Conservation (phyloP, 2,888 invertebrate species). For the Nysson spinosus region DNA sequence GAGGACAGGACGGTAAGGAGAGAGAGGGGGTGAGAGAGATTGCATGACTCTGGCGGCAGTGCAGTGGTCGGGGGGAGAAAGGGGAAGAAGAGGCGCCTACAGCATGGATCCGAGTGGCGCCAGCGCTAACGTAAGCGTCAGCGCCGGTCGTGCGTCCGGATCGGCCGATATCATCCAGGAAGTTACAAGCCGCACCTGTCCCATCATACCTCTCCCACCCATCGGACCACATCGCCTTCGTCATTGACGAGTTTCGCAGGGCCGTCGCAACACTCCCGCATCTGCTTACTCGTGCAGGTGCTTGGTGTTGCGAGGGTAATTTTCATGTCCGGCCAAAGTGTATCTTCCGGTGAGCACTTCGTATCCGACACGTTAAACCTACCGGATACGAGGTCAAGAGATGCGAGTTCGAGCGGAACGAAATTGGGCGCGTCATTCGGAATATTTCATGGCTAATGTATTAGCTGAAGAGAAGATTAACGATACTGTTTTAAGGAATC, state of each 20-base stretch:
- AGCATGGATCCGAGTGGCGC: constrained; percentile 62
- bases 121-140: constrained; percentile 61
- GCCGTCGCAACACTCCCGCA: constrained; percentile 40
- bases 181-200: constrained; percentile 69
- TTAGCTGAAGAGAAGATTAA: too few relatives aligned
- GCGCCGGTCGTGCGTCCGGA: constrained; percentile 59
- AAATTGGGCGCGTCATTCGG: too few relatives aligned
- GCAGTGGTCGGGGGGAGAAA: constrained; percentile 28
- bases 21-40: not conserved
- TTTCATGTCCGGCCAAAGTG: constrained; percentile 22
- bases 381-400: constrained; percentile 16
- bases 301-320: constrained; percentile 9
- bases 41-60: not conserved
- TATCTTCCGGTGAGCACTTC: constrained; percentile 40
- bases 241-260: constrained; percentile 43
- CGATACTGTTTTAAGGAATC: too few relatives aligned
- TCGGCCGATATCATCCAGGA: constrained; percentile 67
- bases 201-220: constrained; percentile 55
- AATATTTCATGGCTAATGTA: too few relatives aligned
- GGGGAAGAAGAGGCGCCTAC: constrained; percentile 57
- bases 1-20: not conserved
- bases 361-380: constrained; percentile 24
- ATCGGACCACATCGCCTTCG: constrained; percentile 33
- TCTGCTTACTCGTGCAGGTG: constrained; percentile 35
- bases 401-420: constrained; percentile 8